Evolutionary conservation across 2,888 invertebrate genomes (phyloP).

Genomic region (Nomada flava): DNA sequence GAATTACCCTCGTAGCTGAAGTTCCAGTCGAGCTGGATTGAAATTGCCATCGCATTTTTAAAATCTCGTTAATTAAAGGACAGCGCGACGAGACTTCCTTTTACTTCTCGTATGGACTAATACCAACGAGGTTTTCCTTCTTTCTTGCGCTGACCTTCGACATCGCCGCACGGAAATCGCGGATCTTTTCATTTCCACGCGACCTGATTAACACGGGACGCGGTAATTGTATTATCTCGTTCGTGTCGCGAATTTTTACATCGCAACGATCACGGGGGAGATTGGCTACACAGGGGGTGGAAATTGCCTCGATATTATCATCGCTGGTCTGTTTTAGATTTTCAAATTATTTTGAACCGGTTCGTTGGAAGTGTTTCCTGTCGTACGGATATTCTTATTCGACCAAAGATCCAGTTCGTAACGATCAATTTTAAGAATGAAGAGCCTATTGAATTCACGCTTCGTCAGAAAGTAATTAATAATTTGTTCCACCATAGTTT

Average conservation of each 20-base stretch:
- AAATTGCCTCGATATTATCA: slow-evolving; percentile 35
- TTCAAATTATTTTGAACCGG: no score
- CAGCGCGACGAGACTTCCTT: slow-evolving; percentile 25
- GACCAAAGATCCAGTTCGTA: no score
- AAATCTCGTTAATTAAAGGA: slow-evolving; percentile 77
- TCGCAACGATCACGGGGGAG: slow-evolving; percentile 25
- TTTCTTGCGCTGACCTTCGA: neutral
- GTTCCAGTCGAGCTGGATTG: slow-evolving; percentile 80
- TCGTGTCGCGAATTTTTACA: slow-evolving; percentile 35
- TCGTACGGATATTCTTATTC: neutral
- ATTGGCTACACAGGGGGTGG: slow-evolving; percentile 18
- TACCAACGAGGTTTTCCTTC: slow-evolving; percentile 35
- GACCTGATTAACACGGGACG: slow-evolving; percentile 45
- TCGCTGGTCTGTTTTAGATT: neutral
- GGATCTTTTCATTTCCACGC: slow-evolving; percentile 14
- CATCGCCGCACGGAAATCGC: neutral
- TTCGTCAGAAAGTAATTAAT: no score
- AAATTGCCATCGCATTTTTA: slow-evolving; percentile 82
- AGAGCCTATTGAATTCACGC: no score
- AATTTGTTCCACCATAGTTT: no score
- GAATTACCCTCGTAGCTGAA: slow-evolving; percentile 83
- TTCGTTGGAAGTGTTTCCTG: neutral
- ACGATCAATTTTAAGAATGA: no score
- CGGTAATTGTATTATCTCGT: slow-evolving; percentile 47
- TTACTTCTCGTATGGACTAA: slow-evolving; percentile 49